Base-by-base conservation (phyloP, 1,140 invertebrate species). In the Calliopsis andreniformis region DNA sequence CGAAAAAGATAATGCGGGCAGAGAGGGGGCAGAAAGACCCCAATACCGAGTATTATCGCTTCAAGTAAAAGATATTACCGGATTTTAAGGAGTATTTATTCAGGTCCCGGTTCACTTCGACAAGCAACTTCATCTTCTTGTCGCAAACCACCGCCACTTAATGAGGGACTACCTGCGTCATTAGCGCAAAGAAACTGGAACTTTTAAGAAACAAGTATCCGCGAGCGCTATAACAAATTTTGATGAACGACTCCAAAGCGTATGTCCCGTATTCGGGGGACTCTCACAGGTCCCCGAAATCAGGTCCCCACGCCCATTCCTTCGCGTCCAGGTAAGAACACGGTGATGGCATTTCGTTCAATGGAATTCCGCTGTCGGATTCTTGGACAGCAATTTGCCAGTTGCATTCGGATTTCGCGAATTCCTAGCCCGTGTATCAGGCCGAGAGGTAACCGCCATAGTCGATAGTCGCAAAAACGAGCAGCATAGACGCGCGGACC, bases 321-420 rank as follows among this genome's bases (percentile, higher is more conserved):
- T 84, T 84, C 78, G 78, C 78, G 82, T 80, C 62, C 82, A 85
- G 78, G 83, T 85, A 85, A 86, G 87, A 89, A 90, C 87, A 82
- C 83, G 66, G 69, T 85, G 82, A 79, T 79, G 88, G 88, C 87
- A 90, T 91, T 89, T 81, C 88, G 87, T 87, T 87, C 76, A 87
- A 87, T 87, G 80, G 88, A 88, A 90, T 91, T 83, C 88, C 89
- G 87, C 82, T 86, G 82, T 87, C 85, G 83, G 79, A 87, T 89
- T 89, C 87, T 89, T 80, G 76, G 78, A 78, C 86, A 45, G 83
- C 85, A 89, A 90, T 90, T 90, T 90, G 88, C 88, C 88, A 89
- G 88, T 89, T 89, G 89, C 86, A 79, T 89, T 90, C 83, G 86
- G 84, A 89, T 90, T 90, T 90, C 87, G 86, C 79, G 88, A 89